Evolutionary conservation across 2,888 invertebrate genomes (phyloP).

Genomic region (Dyspetes luteomarginatus): DNA sequence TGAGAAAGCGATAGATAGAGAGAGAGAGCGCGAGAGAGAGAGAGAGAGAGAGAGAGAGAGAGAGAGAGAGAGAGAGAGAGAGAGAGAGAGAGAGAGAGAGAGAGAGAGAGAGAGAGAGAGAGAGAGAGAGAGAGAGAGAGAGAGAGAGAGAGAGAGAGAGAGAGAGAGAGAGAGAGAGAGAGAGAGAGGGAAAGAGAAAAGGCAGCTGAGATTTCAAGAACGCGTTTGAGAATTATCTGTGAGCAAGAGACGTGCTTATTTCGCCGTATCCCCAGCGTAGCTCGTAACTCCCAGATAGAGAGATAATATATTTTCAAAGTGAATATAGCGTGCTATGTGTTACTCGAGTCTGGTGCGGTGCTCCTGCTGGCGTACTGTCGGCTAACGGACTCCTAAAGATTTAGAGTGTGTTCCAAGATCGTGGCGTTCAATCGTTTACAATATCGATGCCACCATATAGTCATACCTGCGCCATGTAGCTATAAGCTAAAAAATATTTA

Average conservation of each 20-base stretch:
- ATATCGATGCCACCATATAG: constrained; percentile 31
- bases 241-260: constrained; percentile 43
- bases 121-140: constrained; percentile 11
- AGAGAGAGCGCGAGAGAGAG: no score
- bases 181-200: constrained; percentile 7
- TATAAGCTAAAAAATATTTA: not conserved
- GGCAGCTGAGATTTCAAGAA: constrained; percentile 37
- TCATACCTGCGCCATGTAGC: not conserved
- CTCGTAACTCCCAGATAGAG: constrained; percentile 57
- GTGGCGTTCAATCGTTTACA: constrained; percentile 48
- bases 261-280: constrained; percentile 31
- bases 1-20: constrained; percentile 34
- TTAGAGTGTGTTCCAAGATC: constrained; percentile 48
- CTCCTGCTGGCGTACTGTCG: constrained; percentile 15
- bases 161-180: constrained; percentile 4
- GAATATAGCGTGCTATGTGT: constrained; percentile 49
- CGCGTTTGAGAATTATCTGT: constrained; percentile 28
- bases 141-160: not conserved
- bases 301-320: constrained; percentile 58
- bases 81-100: not conserved
- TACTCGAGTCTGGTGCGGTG: constrained; percentile 24
- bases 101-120: constrained; percentile 4
- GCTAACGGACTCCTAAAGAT: constrained; percentile 43
- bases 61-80: constrained; percentile 1
- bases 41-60: constrained; percentile 11